Evolutionary conservation across 2,113 vertebrate species (phyloP).

Genomic region (Paradisaea rubra): DNA sequence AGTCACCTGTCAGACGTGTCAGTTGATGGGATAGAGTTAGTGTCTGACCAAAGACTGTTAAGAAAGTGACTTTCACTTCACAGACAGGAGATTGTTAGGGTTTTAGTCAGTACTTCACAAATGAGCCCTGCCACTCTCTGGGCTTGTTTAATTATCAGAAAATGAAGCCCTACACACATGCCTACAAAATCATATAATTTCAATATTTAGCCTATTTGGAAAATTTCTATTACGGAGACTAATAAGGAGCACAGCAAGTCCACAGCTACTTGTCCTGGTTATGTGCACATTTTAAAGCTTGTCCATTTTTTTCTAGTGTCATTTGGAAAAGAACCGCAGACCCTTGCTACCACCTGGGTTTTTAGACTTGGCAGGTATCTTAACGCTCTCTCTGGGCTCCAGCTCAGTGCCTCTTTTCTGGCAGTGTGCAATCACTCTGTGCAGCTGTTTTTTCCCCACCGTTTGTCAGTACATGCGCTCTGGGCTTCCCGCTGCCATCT

Average conservation of each 20-base stretch:
- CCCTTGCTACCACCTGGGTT: not conserved
- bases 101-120: not conserved
- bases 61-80: not conserved
- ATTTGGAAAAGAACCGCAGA: not conserved
- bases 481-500: slow-evolving; percentile 17
- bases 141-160: not conserved
- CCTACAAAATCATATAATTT: not conserved
- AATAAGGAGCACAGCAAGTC: not conserved
- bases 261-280: not conserved
- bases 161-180: not conserved
- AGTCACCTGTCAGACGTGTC: not conserved
- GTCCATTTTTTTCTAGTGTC: not conserved
- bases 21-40: not conserved
- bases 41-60: not conserved
- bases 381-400: not conserved
- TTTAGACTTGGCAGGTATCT: not conserved
- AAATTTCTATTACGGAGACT: not conserved
- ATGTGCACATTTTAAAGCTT: not conserved
- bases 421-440: not conserved
- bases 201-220: not conserved
- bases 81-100: not conserved
- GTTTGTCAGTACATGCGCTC: not conserved
- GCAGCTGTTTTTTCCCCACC: not conserved
- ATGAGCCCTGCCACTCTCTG: not conserved
- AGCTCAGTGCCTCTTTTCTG: not conserved